A percentile compares a stretch with the other conserved stretches of the same genome.
These are phyloP conservation scores for Karalla daura DNA, from an alignment of 2,797 vertebrate genomes.

Conservation along the genomic window DNA sequence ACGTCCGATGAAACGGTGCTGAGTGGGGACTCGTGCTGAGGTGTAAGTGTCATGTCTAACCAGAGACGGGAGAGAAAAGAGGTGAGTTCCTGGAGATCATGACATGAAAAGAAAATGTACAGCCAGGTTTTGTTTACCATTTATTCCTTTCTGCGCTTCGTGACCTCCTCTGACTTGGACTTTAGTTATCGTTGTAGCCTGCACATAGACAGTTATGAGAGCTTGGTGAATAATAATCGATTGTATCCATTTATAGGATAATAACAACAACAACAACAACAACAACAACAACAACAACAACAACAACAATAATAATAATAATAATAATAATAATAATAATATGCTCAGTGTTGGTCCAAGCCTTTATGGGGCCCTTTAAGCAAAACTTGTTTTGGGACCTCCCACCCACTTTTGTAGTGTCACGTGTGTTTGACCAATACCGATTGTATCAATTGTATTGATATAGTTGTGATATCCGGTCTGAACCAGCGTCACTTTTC, in stretches of 20 bases:
- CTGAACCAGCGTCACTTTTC: too few species aligned
- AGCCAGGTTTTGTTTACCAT: not conserved
- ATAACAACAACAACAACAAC: too few species aligned
- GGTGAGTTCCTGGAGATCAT: not conserved
- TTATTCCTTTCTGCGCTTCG: conserved; percentile 27
- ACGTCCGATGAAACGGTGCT: not conserved
- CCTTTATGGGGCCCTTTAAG: too few species aligned
- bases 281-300: too few species aligned
- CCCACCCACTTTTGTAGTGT: too few species aligned
- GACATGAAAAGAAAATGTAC: not conserved
- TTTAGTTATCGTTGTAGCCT: conserved; percentile 60
- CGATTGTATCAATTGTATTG: too few species aligned
- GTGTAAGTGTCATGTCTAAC: not conserved
- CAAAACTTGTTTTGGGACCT: too few species aligned
- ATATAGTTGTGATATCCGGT: too few species aligned
- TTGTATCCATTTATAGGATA: not conserved
- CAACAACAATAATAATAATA: too few species aligned
- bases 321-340: too few species aligned
- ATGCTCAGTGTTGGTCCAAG: too few species aligned
- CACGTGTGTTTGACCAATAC: too few species aligned
- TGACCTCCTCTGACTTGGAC: conserved; percentile 21
- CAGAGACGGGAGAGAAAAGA: not conserved
- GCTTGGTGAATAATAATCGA: conserved; percentile 9
- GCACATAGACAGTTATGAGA: not conserved
- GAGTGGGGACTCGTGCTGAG: not conserved